phyloP scores from a whole-genome alignment of 2,113 vertebrate genomes.

The Ophthalmolycus amberensis region DNA sequence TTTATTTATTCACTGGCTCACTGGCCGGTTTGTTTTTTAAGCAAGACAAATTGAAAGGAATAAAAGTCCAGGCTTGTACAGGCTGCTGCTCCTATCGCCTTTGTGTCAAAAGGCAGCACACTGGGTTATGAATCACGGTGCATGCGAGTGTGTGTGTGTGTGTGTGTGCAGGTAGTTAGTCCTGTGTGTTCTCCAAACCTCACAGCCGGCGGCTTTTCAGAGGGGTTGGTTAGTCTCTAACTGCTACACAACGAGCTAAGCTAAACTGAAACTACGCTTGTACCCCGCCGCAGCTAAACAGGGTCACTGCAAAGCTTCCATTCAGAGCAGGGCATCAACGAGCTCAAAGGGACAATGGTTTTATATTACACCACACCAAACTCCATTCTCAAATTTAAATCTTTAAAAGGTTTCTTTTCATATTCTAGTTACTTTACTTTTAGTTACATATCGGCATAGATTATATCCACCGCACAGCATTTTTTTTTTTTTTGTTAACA shows the following conservation, averaged over 20 bases:
- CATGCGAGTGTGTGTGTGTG: slow-evolving; percentile 46
- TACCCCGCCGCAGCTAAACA: slow-evolving; percentile 1
- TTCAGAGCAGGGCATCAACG: neutral
- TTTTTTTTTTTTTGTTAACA: neutral
- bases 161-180: slow-evolving; percentile 50
- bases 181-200: slow-evolving; percentile 46
- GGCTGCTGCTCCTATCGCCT: slow-evolving; percentile 77
- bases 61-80: slow-evolving; percentile 79
- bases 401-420: no score
- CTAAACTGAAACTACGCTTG: slow-evolving; percentile 18
- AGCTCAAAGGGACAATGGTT: neutral
- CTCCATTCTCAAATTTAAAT: neutral
- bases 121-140: slow-evolving; percentile 79
- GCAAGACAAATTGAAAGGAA: slow-evolving; percentile 85
- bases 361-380: neutral
- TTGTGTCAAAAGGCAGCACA: slow-evolving; percentile 77
- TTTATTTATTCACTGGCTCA: slow-evolving; percentile 83
- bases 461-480: neutral
- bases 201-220: slow-evolving; percentile 47
- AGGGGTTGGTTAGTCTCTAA: slow-evolving; percentile 56
- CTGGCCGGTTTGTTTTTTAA: slow-evolving; percentile 84
- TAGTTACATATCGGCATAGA: neutral
- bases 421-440: no score
- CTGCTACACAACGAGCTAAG: slow-evolving; percentile 32
- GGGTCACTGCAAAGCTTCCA: slow-evolving; percentile 11